phyloP scores from a whole-genome alignment of 2,113 vertebrate species.

The Ophthalmolycus amberensis region DNA sequence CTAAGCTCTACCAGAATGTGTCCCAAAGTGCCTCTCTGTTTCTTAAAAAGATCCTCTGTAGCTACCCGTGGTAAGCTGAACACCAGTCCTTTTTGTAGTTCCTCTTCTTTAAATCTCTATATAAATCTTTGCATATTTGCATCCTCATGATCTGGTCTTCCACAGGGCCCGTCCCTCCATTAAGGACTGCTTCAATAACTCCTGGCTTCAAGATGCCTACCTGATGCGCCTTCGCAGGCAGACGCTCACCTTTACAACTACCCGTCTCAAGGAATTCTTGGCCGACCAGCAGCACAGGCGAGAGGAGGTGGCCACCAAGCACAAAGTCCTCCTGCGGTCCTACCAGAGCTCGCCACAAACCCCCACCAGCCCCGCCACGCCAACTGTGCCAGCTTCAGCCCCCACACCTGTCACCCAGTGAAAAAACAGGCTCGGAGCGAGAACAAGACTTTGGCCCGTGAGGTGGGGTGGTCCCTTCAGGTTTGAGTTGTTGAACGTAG shows the following conservation, averaged over 20 bases:
- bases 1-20: slow-evolving; percentile 96
- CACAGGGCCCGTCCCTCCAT: slow-evolving; percentile 93
- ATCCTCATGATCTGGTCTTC: slow-evolving; percentile 27
- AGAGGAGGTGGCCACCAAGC: slow-evolving; percentile 88
- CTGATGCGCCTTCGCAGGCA: slow-evolving; percentile 97
- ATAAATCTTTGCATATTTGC: background rate
- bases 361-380: slow-evolving; percentile 87
- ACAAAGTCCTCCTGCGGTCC: slow-evolving; percentile 98
- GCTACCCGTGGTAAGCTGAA: slow-evolving; percentile 93
- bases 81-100: background rate
- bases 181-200: slow-evolving; percentile 94
- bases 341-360: slow-evolving; percentile 86
- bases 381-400: slow-evolving; percentile 69
- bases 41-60: slow-evolving; percentile 94
- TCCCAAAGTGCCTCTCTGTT: slow-evolving; percentile 97
- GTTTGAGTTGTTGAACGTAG: slow-evolving; percentile 44
- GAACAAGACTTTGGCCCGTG: slow-evolving; percentile 27
- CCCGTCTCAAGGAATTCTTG: slow-evolving; percentile 95
- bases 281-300: slow-evolving; percentile 90
- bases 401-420: slow-evolving; percentile 82
- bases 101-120: background rate
- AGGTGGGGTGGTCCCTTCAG: slow-evolving; percentile 80
- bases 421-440: slow-evolving; percentile 42
- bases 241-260: slow-evolving; percentile 97
- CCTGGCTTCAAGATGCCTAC: slow-evolving; percentile 98